phyloP scores from a whole-genome alignment of 1,140 invertebrate genomes.

The Akabosia matsudoensis region DNA sequence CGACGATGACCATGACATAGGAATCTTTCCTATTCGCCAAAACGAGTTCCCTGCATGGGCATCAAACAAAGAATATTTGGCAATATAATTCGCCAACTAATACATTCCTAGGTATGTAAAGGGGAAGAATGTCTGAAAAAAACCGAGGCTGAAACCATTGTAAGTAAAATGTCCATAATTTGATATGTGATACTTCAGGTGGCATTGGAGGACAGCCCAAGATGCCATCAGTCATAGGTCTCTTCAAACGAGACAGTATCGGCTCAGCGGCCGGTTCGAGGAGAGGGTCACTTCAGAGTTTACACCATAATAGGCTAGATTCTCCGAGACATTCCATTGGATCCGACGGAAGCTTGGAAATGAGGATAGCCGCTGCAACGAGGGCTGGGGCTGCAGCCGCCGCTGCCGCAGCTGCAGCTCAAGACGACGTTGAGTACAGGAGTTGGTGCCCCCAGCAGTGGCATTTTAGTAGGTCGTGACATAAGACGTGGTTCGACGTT shows the following conservation, averaged over 20 bases:
- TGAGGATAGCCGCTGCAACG: neutral
- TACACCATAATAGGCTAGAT: constrained; percentile 37
- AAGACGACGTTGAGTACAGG: constrained; percentile 9
- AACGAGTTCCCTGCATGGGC: constrained; percentile 88
- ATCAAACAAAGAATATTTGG: constrained; percentile 85
- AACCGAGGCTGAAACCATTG: neutral
- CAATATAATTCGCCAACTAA: constrained; percentile 87
- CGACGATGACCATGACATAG: constrained; percentile 56
- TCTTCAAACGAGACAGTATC: constrained; percentile 48
- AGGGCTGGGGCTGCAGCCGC: no score
- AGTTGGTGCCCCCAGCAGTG: neutral
- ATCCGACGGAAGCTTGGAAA: constrained; percentile 30
- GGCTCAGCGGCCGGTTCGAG: constrained; percentile 38
- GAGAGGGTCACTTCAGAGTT: constrained; percentile 40
- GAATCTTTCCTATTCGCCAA: constrained; percentile 67
- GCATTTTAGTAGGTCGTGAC: neutral
- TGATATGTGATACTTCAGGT: neutral
- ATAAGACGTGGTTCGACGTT: constrained; percentile 40
- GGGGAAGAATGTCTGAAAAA: constrained; percentile 14
- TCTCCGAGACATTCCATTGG: constrained; percentile 45
- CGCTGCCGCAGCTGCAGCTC: neutral
- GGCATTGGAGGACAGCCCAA: constrained; percentile 23
- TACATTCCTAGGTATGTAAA: constrained; percentile 83
- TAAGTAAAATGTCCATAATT: neutral
- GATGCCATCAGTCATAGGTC: constrained; percentile 48